Evolutionary conservation across 2,113 vertebrate species (phyloP), one percentile per base, ranked within the genome.

Genomic region (Sorex fumeus): DNA sequence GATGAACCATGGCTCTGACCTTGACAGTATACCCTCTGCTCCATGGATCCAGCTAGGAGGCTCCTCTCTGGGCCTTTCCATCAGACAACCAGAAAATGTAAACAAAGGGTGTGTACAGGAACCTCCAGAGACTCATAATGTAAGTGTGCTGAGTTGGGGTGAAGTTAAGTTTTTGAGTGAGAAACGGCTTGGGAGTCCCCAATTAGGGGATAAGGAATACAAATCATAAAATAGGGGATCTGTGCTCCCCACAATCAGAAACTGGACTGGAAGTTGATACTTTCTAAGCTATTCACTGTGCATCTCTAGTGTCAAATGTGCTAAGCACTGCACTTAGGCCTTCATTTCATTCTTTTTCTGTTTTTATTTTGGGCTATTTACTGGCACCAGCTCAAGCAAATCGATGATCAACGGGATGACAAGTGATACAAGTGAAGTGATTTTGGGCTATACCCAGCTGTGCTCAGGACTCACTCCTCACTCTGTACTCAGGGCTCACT

Each of bases 31-130:
- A 80, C 72, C 50, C 60, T 95, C 80, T n/a, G 11, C 71, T 94
- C 87, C 72, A 50, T 2, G n/a, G 90, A 94, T 66, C 62, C 43
- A 75, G 88, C 91, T 7, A 60, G 76, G 67, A 86, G 88, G 66
- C 82, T 67, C 81, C 9, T 36, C 87, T 76, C 66, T 83, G 76
- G 84, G 69, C 34, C 23, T 79, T 74, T 88, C 80, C 90, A 53
- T 92, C 80, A 71, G 43, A 85, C 93, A 94, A 67, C 0, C 80
- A 71, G 67, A 79, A 92, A 94, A 86, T 79, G 66, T 94, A 92
- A 95, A 86, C 71, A 93, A 78, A 74, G 91, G 78, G 64, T 86
- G n/a, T 60, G 25, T 79, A n/a, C 34, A 70, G 70, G 94, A 93
- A 83, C 72, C 94, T 88, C 82, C 34, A 62, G 82, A 91, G 85